Base-by-base conservation (phyloP, 2,888 invertebrate genomes). In the Protodeltote pygarga region DNA sequence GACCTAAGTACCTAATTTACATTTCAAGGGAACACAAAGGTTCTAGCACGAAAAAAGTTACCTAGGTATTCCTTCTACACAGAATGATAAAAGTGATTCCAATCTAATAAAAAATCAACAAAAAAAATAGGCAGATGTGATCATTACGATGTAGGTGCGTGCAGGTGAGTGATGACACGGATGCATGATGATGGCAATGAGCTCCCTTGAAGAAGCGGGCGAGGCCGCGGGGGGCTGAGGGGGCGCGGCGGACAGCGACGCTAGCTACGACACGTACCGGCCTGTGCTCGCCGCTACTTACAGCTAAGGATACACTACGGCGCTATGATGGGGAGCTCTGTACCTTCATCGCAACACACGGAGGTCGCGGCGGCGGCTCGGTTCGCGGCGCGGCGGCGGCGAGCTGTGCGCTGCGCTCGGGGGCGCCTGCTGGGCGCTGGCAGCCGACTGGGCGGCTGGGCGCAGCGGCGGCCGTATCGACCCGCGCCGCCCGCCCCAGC, bases 271-370 rank as follows among this genome's bases (percentile, higher is more conserved):
- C 81, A 83, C 87, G 79, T 79, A 85, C 85, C 87, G 81, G 80
- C 65, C 67, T 65, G 70, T 61, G 77, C 73, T 16, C 80, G 75
- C 75, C 77, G 81, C 81, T 82, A 85, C 85, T 81, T 87, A 87
- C 82, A 76, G 82, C 87, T 85, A 87, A 75, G 75, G 73, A 81
- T 83, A 84, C 79, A 81, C 85, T 88, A 89, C 73, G 81, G 82
- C 85, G 78, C 87, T 89, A 88, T 77, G 78, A 74, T 73, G 76
- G 77, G 82, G 69, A 80, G 77, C 70, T 77, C 79, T 80, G 72
- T 91, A 91, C 91, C 91, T 91, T 88, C 91, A 91, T 91, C 79
- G 89, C 89, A 88, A 90, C 88, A 83, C 78, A 81, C 77, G 77
- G 73, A 63, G 54, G 75, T 62, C 71, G 73, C 73, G 70, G 73